Evolutionary conservation across 2,888 invertebrate genomes (phyloP).

Genomic region (Trilocha varians): DNA sequence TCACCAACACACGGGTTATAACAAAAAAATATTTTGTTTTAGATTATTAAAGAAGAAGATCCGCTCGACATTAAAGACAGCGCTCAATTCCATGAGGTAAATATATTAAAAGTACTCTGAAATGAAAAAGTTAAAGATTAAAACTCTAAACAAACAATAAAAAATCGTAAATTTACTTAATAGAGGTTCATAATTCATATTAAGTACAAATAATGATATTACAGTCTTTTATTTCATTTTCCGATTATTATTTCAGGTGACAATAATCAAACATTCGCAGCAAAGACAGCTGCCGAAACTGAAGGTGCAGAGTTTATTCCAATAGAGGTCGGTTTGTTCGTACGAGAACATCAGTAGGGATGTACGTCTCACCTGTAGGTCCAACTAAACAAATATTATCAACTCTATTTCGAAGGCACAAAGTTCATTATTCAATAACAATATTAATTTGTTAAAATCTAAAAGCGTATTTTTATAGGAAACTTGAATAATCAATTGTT

Average conservation of each 20-base stretch:
- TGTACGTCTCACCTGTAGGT: background rate
- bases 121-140: too few species aligned
- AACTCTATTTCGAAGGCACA: background rate
- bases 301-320: conserved; percentile 62
- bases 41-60: conserved; percentile 32
- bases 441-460: background rate
- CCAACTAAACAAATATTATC: background rate
- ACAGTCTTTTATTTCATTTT: background rate
- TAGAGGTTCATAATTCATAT: too few species aligned
- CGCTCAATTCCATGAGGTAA: conserved; percentile 35
- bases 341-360: background rate
- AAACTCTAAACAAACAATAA: background rate
- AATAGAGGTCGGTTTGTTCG: conserved; percentile 29
- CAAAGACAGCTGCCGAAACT: conserved; percentile 55
- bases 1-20: too few species aligned
- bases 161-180: too few species aligned
- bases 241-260: conserved; percentile 39
- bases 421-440: background rate
- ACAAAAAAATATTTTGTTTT: conserved; percentile 18
- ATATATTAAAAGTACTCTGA: conserved; percentile 1
- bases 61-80: conserved; percentile 27
- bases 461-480: background rate
- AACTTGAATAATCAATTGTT: background rate
- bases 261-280: conserved; percentile 43
- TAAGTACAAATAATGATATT: too few species aligned